Percentiles rank a stretch among this genome's conserved stretches.
phyloP scores from a whole-genome alignment of 2,888 invertebrate genomes.

The Hermodice carunculata region DNA sequence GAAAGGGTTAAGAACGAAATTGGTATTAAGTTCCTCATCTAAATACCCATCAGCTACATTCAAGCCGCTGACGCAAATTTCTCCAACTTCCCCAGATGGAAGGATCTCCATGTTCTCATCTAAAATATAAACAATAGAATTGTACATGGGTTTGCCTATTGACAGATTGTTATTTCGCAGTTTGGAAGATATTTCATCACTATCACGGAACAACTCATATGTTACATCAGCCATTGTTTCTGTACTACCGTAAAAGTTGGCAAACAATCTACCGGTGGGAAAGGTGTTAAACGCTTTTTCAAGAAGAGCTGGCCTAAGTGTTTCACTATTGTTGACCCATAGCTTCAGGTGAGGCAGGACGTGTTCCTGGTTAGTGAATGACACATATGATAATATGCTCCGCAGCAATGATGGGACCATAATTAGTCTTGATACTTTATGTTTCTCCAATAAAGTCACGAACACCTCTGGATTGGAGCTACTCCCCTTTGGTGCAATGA shows the following conservation, averaged over 20 bases:
- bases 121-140: slow-evolving; percentile 84
- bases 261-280: slow-evolving; percentile 75
- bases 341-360: slow-evolving; percentile 74
- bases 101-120: slow-evolving; percentile 80
- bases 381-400: slow-evolving; percentile 22
- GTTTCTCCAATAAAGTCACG: slow-evolving; percentile 77
- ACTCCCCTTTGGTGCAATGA: slow-evolving; percentile 81
- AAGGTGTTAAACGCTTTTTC: slow-evolving; percentile 83
- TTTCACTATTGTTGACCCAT: slow-evolving; percentile 91
- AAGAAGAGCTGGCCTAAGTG: slow-evolving; percentile 79
- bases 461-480: slow-evolving; percentile 85
- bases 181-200: slow-evolving; percentile 46
- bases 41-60: slow-evolving; percentile 84
- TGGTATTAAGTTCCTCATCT: slow-evolving; percentile 72
- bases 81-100: slow-evolving; percentile 79
- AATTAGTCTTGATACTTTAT: slow-evolving; percentile 69
- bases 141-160: slow-evolving; percentile 86
- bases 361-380: slow-evolving; percentile 53
- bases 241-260: slow-evolving; percentile 91
- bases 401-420: slow-evolving; percentile 84
- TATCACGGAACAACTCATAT: slow-evolving; percentile 77
- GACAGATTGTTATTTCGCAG: slow-evolving; percentile 76
- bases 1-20: slow-evolving; percentile 72
- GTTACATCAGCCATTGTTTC: slow-evolving; percentile 94
- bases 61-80: slow-evolving; percentile 80